These are phyloP conservation scores for Acrocephalus scirpaceus DNA, from an alignment of 2,797 vertebrate species.

Conservation along the genomic window DNA sequence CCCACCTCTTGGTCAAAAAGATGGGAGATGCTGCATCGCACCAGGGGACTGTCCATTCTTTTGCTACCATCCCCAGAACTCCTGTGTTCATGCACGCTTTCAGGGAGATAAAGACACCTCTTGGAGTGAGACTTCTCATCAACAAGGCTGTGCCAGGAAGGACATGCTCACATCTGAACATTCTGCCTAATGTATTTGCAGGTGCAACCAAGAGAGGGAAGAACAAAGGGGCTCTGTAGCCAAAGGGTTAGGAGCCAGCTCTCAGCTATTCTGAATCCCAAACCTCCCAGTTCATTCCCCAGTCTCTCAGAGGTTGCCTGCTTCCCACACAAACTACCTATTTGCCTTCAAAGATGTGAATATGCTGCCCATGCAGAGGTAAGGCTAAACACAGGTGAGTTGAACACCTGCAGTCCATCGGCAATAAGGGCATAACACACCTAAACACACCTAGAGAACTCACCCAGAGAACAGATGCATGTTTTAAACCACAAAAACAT, in stretches of 20 bases:
- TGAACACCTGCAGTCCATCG: accelerated
- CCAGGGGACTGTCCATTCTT: neutral
- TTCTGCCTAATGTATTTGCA: neutral
- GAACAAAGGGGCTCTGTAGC: neutral
- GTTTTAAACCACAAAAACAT: neutral
- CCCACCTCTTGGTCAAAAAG: neutral
- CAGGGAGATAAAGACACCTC: neutral
- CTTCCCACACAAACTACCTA: neutral
- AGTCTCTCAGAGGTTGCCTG: neutral
- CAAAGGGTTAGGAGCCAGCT: neutral
- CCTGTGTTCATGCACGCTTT: neutral
- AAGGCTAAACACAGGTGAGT: neutral
- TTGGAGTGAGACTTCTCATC: neutral
- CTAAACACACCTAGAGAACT: neutral
- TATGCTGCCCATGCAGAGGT: neutral
- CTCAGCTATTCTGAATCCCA: neutral
- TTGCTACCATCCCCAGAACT: neutral
- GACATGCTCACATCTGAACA: neutral
- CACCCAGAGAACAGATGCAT: neutral
- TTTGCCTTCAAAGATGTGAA: neutral
- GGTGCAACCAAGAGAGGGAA: neutral
- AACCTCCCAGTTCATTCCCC: neutral
- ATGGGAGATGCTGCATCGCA: accelerated
- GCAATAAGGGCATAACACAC: neutral
- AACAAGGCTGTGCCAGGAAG: neutral